Evolutionary conservation across 1,140 invertebrate genomes (phyloP), one percentile per base, ranked within the genome.

Genomic region (Bombus picipes): DNA sequence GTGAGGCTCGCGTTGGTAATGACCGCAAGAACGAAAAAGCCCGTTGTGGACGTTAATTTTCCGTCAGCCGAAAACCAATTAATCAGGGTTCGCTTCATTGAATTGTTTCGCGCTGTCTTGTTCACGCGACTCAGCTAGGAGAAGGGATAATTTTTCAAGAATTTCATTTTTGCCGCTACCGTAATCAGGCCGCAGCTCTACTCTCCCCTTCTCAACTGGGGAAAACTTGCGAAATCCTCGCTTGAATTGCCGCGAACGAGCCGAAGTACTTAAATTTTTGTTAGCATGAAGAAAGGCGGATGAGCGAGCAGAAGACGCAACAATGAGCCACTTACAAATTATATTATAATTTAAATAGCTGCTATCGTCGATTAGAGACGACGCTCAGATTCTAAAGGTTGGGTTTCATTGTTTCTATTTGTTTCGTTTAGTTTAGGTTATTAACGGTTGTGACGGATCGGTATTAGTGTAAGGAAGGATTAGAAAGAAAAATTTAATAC

Each of bases 21-120:
- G 89, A 87, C 88, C 87, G 81, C 73, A 87, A 92, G 87, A 86
- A 91, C 15, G 88, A 88, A 92, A 86, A 83, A 90, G 88, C 89
- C 81, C 73, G 85, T 86, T 83, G 66, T 79, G 66, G 76, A 81
- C 88, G 92, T 90, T 94, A 92, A 93, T 93, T 92, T 89, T 85
- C 86, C 83, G 85, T 62, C 82, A 79, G 87, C 89, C 85, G 59
- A 87, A 88, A 89, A 88, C 87, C 91, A 90, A 94, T 94, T 94
- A 94, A 94, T 94, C 92, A 94, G 91, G 53, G 83, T 89, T 90
- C 65, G 88, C 90, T 91, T 89, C 87, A 88, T 90, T 78, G 88
- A 88, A 92, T 91, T 93, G 89, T 89, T 90, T 88, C 84, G 87
- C 86, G 87, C 88, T 87, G 91, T 93, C 90, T 92, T 90, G 65